phyloP scores from a whole-genome alignment of 2,797 vertebrate species.

The Graptemys geographica region DNA sequence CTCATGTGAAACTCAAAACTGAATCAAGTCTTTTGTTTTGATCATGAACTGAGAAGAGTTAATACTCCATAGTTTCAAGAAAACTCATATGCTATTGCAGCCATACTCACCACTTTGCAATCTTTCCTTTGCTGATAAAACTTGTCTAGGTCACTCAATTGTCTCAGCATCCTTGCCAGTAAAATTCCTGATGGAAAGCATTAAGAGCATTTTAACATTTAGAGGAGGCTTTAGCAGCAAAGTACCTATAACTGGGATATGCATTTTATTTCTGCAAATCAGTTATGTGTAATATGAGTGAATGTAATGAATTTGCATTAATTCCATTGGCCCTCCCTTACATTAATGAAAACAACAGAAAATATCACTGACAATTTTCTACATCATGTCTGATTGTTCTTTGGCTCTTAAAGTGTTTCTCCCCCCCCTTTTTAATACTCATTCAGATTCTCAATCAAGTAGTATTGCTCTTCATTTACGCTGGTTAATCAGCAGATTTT shows the following conservation, averaged over 20 bases:
- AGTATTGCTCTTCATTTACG: slow-evolving; percentile 55
- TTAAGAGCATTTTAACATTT: neutral
- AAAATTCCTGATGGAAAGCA: neutral
- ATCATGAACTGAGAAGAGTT: neutral
- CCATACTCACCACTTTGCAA: neutral
- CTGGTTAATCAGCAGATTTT: slow-evolving; percentile 70
- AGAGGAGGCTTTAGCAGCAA: neutral
- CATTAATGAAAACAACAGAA: slow-evolving; percentile 6
- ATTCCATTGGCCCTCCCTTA: neutral
- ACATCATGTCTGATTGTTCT: neutral
- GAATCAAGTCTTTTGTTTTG: neutral
- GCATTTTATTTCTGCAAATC: neutral
- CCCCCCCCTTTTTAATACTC: neutral
- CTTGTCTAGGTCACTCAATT: neutral
- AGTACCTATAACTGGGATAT: neutral
- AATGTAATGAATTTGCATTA: neutral
- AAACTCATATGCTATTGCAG: neutral
- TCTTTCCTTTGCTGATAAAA: neutral
- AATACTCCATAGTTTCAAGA: neutral
- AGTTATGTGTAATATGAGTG: neutral
- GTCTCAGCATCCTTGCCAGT: neutral
- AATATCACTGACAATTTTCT: neutral
- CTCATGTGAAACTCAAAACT: neutral
- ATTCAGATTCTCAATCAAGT: slow-evolving; percentile 17
- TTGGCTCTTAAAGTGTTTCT: neutral